Evolutionary conservation across 2,888 invertebrate species (phyloP), one percentile per base, ranked within the genome.

Genomic region (Cephus sareptanus): DNA sequence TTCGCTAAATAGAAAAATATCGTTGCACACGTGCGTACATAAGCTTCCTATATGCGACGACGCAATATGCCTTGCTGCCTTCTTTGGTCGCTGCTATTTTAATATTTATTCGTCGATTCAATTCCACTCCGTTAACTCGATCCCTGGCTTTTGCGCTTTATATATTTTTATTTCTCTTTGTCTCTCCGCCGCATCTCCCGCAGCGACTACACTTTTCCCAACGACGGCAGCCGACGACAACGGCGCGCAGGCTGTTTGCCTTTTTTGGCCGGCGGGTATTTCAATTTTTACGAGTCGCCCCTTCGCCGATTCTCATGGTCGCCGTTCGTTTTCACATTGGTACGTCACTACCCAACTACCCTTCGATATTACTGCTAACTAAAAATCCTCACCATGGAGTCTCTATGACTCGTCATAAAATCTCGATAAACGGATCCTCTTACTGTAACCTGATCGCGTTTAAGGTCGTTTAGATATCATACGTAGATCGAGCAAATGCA

Each of bases 91-190:
- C 70, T 73, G 56, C 75, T 82, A 78, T 81, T 81, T 82, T 78
- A 79, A 82, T 81, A 81, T 80, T 82, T 81, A 79, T 79, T 77
- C 74, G 70, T 76, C 79, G 79, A 81, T 81, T 78, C 77, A 78
- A 80, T 76, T 77, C 77, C 76, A 69, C 69, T 33, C 74, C 71
- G 73, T 76, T 56, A 77, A 74, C 77, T 71, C 77, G 33, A 35
- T 68, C 3, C 11, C 23, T 37, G 37, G 37, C 75, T 34, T 34
- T 34, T 75, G 76, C 70, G 33, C 76, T 34, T 33, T 37, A 75
- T 77, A 30, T 71, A 74, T 74, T 76, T 76, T 69, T 4, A 68
- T 77, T 73, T 77, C 69, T 37, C 70, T 69, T 73, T 76, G 71
- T 77, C 56, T 68, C 69, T 76, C 74, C 76, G 33, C 31, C 76